These are phyloP conservation scores for Pseudopleuronectes americanus DNA, from an alignment of 2,797 vertebrate genomes.

Conservation along the genomic window DNA sequence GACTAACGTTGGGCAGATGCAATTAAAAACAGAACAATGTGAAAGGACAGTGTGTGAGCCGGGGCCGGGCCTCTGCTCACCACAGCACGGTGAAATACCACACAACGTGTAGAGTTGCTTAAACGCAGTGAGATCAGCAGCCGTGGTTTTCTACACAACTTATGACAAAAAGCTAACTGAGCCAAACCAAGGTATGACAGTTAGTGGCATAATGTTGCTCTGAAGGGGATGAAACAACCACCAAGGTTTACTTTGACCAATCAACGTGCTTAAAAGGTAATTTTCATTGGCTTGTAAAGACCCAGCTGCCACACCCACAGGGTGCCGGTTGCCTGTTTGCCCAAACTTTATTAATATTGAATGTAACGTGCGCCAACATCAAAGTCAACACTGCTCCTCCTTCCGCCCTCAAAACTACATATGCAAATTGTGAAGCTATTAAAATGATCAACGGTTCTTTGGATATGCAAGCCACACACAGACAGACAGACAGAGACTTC, in stretches of 20 bases:
- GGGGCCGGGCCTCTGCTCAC: conserved; percentile 22
- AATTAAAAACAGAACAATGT: conserved; percentile 28
- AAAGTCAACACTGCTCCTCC: no score
- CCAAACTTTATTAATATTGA: no score
- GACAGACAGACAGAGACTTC: no score
- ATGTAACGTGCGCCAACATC: no score
- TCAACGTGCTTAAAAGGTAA: no score
- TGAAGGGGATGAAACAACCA: conserved; percentile 14
- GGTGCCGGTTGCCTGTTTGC: no score
- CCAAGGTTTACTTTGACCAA: neutral
- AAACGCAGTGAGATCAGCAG: conserved; percentile 25
- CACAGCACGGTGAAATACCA: conserved; percentile 58
- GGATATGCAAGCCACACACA: no score
- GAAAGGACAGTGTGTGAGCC: conserved; percentile 11
- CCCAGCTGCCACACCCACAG: no score
- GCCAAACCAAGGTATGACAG: conserved; percentile 5
- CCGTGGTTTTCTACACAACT: conserved; percentile 1
- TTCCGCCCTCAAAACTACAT: no score
- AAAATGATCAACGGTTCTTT: no score
- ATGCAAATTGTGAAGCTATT: no score
- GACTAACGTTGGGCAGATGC: conserved; percentile 2
- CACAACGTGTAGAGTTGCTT: conserved; percentile 41
- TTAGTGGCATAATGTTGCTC: neutral
- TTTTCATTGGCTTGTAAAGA: no score
- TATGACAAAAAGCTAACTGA: neutral